Conservation (phyloP, 2,797 vertebrate genomes). For the Microctenopoma lineatum region DNA sequence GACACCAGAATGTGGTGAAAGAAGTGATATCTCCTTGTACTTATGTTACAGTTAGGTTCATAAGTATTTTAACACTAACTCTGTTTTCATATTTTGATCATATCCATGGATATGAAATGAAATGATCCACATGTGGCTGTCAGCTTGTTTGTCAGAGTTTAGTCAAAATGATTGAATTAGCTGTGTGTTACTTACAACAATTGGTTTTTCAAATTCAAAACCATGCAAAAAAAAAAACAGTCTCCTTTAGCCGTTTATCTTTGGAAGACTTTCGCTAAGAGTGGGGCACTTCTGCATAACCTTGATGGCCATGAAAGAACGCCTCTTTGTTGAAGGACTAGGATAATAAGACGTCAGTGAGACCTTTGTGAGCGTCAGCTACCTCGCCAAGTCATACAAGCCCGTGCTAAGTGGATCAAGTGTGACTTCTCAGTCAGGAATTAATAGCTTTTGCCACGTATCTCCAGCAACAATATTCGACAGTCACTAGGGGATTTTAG, state of each 20-base stretch:
- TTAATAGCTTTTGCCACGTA: slow-evolving; percentile 39
- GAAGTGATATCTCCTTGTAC: too few species aligned
- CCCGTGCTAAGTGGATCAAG: slow-evolving; percentile 43
- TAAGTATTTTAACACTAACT: too few species aligned
- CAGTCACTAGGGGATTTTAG: slow-evolving; percentile 46
- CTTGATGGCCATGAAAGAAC: slow-evolving; percentile 45
- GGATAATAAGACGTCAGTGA: slow-evolving; percentile 46
- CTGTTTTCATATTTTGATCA: too few species aligned
- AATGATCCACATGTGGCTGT: too few species aligned
- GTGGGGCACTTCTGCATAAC: slow-evolving; percentile 31
- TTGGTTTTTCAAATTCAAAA: neutral
- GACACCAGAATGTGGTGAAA: too few species aligned
- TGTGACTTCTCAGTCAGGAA: slow-evolving; percentile 29
- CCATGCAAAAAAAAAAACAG: slow-evolving; percentile 2
- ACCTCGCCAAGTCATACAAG: slow-evolving; percentile 32
- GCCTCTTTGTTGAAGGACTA: slow-evolving; percentile 44
- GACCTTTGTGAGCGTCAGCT: slow-evolving; percentile 21
- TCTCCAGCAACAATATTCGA: slow-evolving; percentile 44
- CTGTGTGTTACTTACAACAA: too few species aligned
- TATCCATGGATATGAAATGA: too few species aligned
- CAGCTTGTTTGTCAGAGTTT: too few species aligned
- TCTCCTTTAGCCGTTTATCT: slow-evolving; percentile 18
- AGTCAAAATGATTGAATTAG: too few species aligned
- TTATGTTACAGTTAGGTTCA: too few species aligned
- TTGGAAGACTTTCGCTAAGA: slow-evolving; percentile 3